These are phyloP conservation scores for Galendromus occidentalis DNA, from an alignment of 1,140 invertebrate species.

Conservation along the genomic window DNA sequence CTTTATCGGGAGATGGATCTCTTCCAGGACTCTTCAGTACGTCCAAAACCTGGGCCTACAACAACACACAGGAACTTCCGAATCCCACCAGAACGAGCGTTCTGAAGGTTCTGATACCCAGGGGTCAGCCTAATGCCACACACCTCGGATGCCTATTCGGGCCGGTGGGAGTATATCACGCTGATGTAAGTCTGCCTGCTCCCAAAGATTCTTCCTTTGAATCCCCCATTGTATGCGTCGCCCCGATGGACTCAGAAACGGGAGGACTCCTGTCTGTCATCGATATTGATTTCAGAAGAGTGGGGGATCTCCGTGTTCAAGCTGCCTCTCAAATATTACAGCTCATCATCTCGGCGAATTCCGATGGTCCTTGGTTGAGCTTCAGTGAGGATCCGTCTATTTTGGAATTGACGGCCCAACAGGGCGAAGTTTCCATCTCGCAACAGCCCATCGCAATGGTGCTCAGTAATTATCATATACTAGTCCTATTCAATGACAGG, in stretches of 20 bases:
- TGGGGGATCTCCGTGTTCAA: neutral
- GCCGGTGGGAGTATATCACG: constrained; percentile 14
- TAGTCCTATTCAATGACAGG: constrained; percentile 60
- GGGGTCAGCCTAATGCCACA: neutral
- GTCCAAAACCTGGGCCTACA: neutral
- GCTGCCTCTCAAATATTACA: neutral
- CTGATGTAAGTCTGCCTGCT: neutral
- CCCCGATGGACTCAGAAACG: neutral
- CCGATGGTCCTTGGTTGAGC: constrained; percentile 15
- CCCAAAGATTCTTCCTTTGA: neutral
- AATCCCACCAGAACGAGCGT: neutral
- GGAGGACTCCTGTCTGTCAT: neutral
- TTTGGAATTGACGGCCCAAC: constrained; percentile 5
- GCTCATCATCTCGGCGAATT: neutral
- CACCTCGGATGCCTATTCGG: constrained; percentile 10
- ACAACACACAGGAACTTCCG: neutral
- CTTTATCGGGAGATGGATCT: neutral
- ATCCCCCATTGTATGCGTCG: neutral
- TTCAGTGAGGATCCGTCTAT: neutral
- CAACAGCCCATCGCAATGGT: constrained; percentile 48
- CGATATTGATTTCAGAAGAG: no score
- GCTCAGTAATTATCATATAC: constrained; percentile 69
- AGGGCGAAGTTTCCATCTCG: neutral
- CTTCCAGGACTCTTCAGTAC: neutral
- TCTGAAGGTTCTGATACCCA: neutral